Percentiles rank a stretch among this genome's conserved stretches.
These are phyloP conservation scores for Sympetrum striolatum DNA, from an alignment of 2,888 invertebrate species.

Conservation along the genomic window DNA sequence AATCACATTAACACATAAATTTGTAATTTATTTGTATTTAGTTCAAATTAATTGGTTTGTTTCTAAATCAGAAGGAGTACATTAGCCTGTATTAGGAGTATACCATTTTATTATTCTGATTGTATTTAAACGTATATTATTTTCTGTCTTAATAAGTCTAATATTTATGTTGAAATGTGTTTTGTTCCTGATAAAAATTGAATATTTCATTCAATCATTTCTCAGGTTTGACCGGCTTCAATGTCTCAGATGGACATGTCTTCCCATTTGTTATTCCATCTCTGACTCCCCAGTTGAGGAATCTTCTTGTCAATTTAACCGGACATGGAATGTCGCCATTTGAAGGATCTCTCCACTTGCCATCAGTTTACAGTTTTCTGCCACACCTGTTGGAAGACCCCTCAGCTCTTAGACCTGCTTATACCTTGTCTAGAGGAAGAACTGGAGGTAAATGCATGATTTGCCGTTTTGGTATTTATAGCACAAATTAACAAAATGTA, in stretches of 20 bases:
- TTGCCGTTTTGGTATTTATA: no score
- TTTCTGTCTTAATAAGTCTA: no score
- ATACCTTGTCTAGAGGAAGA: slow-evolving; percentile 76
- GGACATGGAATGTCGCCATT: slow-evolving; percentile 60
- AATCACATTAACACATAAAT: no score
- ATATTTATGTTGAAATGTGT: no score
- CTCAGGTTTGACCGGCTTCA: slow-evolving; percentile 37
- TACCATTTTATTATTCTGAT: no score
- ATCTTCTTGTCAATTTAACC: slow-evolving; percentile 62
- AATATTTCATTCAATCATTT: background rate
- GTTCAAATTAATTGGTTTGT: no score
- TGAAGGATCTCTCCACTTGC: slow-evolving; percentile 66
- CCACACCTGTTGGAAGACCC: slow-evolving; percentile 85
- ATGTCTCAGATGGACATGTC: slow-evolving; percentile 45
- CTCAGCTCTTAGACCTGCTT: slow-evolving; percentile 78
- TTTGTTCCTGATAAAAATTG: background rate
- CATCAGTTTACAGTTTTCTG: slow-evolving; percentile 83
- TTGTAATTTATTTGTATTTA: no score
- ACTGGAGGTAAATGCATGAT: slow-evolving; percentile 63
- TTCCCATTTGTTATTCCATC: slow-evolving; percentile 49
- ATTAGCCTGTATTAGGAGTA: no score
- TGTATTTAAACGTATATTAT: no score
- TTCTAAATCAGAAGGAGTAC: no score
- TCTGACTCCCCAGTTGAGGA: slow-evolving; percentile 60
- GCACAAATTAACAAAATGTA: no score